Conservation (phyloP, 2,113 vertebrate species). For the Miniopterus natalensis region DNA sequence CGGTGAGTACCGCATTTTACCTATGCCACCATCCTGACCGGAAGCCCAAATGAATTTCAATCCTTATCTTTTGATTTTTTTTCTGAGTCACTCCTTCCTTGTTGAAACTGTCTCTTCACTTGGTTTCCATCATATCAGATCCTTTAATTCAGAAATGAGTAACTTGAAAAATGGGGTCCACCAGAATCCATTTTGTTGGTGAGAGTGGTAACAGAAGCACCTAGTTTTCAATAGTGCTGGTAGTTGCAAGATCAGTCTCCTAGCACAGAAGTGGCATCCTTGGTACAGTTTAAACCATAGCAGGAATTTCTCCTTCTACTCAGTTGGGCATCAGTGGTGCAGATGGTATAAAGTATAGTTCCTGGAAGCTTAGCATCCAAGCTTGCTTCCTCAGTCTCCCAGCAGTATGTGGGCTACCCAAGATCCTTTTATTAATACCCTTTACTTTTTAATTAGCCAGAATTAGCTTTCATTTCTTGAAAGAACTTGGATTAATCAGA, state of each 20-base stretch:
- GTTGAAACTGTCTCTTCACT: background rate
- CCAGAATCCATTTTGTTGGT: background rate
- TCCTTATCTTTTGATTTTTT: background rate
- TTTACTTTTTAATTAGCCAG: background rate
- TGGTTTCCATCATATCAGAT: background rate
- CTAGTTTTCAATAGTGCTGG: background rate
- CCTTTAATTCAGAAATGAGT: background rate
- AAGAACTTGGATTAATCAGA: slow-evolving; percentile 17
- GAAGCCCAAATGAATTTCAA: too few species aligned
- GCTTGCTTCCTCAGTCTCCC: background rate
- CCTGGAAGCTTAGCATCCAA: background rate
- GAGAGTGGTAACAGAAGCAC: background rate
- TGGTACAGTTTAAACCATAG: background rate
- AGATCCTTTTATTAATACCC: background rate
- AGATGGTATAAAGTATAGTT: background rate
- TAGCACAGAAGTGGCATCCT: background rate
- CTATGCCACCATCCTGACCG: too few species aligned
- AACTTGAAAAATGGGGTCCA: slow-evolving; percentile 5
- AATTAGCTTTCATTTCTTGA: background rate
- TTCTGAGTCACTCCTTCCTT: background rate
- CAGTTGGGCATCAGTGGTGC: background rate
- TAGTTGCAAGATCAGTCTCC: background rate
- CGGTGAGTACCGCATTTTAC: too few species aligned
- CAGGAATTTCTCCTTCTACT: background rate
- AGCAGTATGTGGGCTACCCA: background rate